Evolutionary conservation across 2,797 vertebrate genomes (phyloP).

Genomic region (Rhabdomys pumilio): DNA sequence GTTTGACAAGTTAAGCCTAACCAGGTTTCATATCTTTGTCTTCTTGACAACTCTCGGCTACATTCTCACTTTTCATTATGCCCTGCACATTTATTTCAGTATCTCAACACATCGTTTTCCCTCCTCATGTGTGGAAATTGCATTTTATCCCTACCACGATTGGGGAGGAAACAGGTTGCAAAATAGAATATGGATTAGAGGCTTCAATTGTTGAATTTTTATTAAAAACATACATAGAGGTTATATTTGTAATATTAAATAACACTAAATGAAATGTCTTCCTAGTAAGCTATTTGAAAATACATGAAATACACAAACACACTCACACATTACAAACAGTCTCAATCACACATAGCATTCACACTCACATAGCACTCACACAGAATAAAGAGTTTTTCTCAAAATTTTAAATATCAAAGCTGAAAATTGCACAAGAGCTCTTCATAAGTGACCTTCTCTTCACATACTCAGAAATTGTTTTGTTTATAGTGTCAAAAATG

Average conservation of each 20-base stretch:
- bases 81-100: slow-evolving; percentile 1
- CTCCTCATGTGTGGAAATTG: background rate
- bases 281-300: slow-evolving; percentile 31
- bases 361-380: background rate
- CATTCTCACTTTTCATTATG: slow-evolving; percentile 61
- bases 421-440: slow-evolving; percentile 1
- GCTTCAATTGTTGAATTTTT: background rate
- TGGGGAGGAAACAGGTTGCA: background rate
- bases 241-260: background rate
- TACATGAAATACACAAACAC: background rate
- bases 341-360: background rate
- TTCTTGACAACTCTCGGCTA: slow-evolving; percentile 66
- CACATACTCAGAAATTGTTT: slow-evolving; percentile 64
- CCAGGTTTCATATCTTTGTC: slow-evolving; percentile 49
- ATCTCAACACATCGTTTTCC: background rate
- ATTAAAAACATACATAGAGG: background rate
- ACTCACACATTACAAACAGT: background rate
- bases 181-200: background rate
- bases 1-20: slow-evolving; percentile 72
- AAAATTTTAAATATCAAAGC: background rate
- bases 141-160: no score
- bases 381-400: background rate
- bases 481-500: slow-evolving; percentile 48
- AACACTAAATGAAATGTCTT: background rate
- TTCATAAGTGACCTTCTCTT: slow-evolving; percentile 42